A percentile compares a stretch with the other conserved stretches of the same genome.
These are phyloP conservation scores for Grapholita molesta DNA, from an alignment of 1,140 invertebrate species.

Conservation along the genomic window DNA sequence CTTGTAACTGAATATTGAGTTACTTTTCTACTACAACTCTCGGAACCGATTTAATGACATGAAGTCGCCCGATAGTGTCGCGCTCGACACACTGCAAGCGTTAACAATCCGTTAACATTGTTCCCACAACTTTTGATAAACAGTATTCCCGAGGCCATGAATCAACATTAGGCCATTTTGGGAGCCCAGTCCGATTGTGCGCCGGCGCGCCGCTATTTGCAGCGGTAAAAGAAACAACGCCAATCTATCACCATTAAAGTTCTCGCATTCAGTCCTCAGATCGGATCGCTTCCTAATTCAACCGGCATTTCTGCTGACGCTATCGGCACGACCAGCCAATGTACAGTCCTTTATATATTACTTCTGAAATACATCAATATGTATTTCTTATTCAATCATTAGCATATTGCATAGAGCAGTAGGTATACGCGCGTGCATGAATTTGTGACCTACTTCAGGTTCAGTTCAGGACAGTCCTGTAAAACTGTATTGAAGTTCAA, in stretches of 20 bases:
- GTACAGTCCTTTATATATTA: too few species aligned
- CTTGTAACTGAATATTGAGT: too few species aligned
- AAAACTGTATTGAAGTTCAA: too few species aligned
- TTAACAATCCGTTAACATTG: background rate
- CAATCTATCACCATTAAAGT: slow-evolving; percentile 15
- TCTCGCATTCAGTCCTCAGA: background rate
- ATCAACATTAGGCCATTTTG: slow-evolving; percentile 1
- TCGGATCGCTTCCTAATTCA: slow-evolving; percentile 14
- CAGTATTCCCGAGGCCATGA: background rate
- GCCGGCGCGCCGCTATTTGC: background rate
- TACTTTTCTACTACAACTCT: too few species aligned
- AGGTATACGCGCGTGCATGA: too few species aligned
- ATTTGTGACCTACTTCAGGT: too few species aligned
- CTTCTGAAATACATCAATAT: too few species aligned
- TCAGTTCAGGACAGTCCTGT: too few species aligned
- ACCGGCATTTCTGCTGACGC: background rate
- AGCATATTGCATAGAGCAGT: too few species aligned
- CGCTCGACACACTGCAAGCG: background rate
- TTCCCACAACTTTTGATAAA: background rate
- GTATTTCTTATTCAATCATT: too few species aligned
- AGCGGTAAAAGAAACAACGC: slow-evolving; percentile 11
- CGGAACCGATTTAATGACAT: too few species aligned
- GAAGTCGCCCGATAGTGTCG: too few species aligned
- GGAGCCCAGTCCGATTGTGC: background rate
- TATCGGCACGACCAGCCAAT: background rate